Conservation (phyloP, 35 echinoderm and acorn worm genomes). For the Apostichopus californicus region DNA sequence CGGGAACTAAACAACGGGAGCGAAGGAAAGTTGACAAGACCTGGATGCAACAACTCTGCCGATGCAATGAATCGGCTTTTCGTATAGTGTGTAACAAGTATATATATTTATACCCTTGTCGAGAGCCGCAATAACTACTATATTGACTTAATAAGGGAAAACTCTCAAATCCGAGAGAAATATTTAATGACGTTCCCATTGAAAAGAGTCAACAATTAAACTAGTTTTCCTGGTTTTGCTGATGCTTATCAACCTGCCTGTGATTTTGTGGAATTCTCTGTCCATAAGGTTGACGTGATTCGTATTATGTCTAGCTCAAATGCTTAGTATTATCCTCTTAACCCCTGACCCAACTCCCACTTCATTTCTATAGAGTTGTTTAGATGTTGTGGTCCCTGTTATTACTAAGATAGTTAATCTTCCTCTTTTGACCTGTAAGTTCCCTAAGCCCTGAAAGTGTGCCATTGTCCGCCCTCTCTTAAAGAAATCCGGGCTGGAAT, state of each 20-base stretch:
- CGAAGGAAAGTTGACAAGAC: neutral
- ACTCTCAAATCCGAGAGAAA: neutral
- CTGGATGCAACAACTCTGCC: neutral
- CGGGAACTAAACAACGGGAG: neutral
- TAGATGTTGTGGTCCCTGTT: neutral
- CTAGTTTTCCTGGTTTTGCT: neutral
- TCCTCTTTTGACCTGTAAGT: neutral
- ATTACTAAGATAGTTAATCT: neutral
- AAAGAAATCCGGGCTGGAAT: neutral
- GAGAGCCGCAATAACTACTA: neutral
- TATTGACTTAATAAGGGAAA: neutral
- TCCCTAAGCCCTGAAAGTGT: neutral
- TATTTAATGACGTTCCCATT: neutral
- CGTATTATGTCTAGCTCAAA: neutral
- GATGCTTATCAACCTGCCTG: neutral
- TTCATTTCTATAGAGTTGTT: neutral
- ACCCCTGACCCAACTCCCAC: conserved; percentile 15
- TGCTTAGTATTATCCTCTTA: neutral
- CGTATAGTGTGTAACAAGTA: neutral
- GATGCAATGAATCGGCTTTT: neutral
- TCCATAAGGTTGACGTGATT: neutral
- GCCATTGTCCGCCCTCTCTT: neutral
- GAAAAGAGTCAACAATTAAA: neutral
- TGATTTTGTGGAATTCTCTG: neutral
- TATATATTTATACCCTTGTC: neutral